These are phyloP conservation scores for Heliconius hewitsoni DNA, from an alignment of 1,140 invertebrate species.

Conservation along the genomic window DNA sequence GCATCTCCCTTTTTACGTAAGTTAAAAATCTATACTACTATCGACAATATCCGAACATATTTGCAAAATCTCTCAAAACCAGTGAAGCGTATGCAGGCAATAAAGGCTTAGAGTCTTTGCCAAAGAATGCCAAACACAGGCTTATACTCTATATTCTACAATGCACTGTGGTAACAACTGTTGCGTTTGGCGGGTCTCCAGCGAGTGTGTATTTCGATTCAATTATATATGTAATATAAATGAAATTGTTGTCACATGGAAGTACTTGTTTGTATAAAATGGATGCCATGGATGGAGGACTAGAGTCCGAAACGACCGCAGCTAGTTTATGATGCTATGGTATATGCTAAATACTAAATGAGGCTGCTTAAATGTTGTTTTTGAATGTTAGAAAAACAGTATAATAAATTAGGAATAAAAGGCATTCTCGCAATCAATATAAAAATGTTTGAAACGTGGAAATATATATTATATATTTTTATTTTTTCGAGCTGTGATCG, in stretches of 20 bases:
- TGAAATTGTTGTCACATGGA: conserved; percentile 36
- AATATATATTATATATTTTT: too few relatives aligned
- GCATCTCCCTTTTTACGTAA: too few relatives aligned
- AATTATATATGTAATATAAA: conserved; percentile 49
- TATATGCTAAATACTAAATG: too few relatives aligned
- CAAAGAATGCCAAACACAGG: conserved; percentile 23
- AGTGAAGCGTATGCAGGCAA: conserved; percentile 1
- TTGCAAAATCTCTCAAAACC: neutral
- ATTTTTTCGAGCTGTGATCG: too few relatives aligned
- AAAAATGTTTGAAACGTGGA: too few relatives aligned
- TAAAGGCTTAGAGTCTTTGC: conserved; percentile 28
- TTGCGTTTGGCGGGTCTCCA: conserved; percentile 60
- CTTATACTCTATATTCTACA: neutral
- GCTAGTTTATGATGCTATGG: neutral
- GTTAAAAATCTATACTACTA: too few relatives aligned
- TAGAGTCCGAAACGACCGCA: neutral
- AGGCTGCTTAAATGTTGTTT: too few relatives aligned
- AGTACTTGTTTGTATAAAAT: neutral
- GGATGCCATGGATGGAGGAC: neutral
- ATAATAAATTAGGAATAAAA: too few relatives aligned
- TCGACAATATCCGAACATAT: neutral
- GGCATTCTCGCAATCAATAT: too few relatives aligned
- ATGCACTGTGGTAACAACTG: conserved; percentile 49
- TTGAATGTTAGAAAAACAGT: too few relatives aligned
- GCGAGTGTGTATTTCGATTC: conserved; percentile 45